phyloP scores from a whole-genome alignment of 1,140 invertebrate species.

The Theocolax elegans region DNA sequence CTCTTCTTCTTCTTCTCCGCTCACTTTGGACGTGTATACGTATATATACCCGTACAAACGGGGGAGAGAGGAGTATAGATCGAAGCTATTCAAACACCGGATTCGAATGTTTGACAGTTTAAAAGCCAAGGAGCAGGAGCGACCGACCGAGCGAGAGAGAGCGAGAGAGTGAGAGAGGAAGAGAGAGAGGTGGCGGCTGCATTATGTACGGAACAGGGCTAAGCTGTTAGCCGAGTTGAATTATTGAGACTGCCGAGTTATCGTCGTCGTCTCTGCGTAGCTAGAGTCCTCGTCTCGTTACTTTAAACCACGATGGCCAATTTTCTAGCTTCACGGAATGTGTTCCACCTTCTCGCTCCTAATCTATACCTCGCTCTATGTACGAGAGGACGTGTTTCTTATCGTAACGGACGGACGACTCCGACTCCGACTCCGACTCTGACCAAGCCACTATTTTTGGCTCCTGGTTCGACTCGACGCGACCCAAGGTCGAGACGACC shows the following conservation, averaged over 20 bases:
- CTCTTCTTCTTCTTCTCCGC: not conserved
- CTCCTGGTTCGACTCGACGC: conserved; percentile 47
- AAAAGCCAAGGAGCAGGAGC: conserved; percentile 61
- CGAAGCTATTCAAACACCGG: conserved; percentile 62
- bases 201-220: conserved; percentile 68
- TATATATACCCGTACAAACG: conserved; percentile 8
- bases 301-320: conserved; percentile 63
- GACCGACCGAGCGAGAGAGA: conserved; percentile 55
- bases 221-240: conserved; percentile 67
- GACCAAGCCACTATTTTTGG: conserved; percentile 26
- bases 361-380: conserved; percentile 63
- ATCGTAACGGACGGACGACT: not conserved
- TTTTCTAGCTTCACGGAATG: too few species aligned
- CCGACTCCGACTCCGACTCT: not conserved
- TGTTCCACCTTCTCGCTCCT: conserved; percentile 30
- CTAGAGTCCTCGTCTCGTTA: conserved; percentile 63
- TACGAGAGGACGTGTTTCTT: too few species aligned
- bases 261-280: conserved; percentile 58
- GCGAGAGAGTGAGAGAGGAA: conserved; percentile 22
- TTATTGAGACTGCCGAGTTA: conserved; percentile 64
- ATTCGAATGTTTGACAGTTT: conserved; percentile 68
- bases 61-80: too few species aligned
- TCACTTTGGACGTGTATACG: not conserved
- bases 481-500: conserved; percentile 1
- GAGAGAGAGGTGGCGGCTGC: conserved; percentile 52